A percentile compares a stretch with the other conserved stretches of the same genome.
phyloP scores from a whole-genome alignment of 2,797 vertebrate genomes.

The Caiman crocodilus region DNA sequence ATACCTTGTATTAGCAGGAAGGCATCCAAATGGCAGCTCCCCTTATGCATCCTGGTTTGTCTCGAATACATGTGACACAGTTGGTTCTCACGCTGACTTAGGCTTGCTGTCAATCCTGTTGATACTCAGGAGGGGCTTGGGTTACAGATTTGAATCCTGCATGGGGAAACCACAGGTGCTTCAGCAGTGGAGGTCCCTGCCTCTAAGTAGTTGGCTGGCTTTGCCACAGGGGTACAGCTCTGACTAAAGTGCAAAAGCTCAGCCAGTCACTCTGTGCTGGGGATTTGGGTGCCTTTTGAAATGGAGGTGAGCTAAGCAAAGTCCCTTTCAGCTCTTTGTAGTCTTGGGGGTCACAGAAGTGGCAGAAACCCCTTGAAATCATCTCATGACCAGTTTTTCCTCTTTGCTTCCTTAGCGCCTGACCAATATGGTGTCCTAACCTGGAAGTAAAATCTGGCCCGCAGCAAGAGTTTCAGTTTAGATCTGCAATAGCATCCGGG shows the following conservation, averaged over 20 bases:
- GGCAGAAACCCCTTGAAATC: background rate
- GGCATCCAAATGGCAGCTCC: background rate
- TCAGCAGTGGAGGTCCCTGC: background rate
- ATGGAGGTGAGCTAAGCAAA: background rate
- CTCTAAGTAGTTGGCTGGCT: background rate
- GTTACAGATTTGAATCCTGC: background rate
- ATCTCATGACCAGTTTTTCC: background rate
- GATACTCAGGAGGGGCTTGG: background rate
- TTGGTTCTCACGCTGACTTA: slow-evolving; percentile 14
- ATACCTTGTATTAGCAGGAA: background rate
- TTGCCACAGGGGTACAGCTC: background rate
- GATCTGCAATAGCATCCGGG: background rate
- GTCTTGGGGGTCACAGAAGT: background rate
- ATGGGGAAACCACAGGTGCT: background rate
- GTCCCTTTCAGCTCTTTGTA: background rate
- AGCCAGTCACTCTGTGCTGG: no score
- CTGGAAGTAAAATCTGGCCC: background rate
- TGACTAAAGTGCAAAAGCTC: background rate
- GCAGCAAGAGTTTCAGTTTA: background rate
- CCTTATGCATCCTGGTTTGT: slow-evolving; percentile 18
- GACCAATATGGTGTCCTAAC: background rate
- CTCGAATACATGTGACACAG: background rate
- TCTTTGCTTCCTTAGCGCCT: background rate
- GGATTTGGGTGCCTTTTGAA: background rate
- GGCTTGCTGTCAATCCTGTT: background rate